Conservation (phyloP, 2,888 invertebrate genomes). For the Pediacus dermestoides region DNA sequence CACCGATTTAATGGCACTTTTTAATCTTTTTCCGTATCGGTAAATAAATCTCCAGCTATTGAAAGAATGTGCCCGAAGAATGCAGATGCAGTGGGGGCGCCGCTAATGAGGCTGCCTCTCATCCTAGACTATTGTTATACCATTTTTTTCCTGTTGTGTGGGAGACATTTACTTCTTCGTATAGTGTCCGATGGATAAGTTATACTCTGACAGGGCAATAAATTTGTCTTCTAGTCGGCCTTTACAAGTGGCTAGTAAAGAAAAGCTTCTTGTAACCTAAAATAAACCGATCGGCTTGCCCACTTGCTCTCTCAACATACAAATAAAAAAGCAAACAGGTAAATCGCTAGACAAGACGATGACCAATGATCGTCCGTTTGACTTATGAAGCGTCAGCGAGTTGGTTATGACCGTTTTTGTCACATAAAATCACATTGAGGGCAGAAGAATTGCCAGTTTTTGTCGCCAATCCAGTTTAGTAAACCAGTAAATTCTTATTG, state of each 20-base stretch:
- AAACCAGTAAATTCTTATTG: constrained; percentile 39
- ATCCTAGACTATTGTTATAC: constrained; percentile 21
- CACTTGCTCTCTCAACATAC: constrained; percentile 5
- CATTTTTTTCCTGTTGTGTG: constrained; percentile 34
- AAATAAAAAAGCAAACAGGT: constrained; percentile 1
- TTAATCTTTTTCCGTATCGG: no score
- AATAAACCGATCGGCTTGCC: constrained; percentile 31
- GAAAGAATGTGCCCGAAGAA: constrained; percentile 19
- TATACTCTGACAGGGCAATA: constrained; percentile 42
- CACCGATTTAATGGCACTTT: no score
- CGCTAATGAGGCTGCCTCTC: constrained; percentile 24
- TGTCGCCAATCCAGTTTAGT: constrained; percentile 39
- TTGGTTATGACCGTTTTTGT: constrained; percentile 40
- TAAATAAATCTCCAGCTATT: no score
- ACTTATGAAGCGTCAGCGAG: constrained; percentile 41
- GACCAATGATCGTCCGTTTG: constrained; percentile 9
- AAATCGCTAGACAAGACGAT: background rate
- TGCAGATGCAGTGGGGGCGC: constrained; percentile 20
- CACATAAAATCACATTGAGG: constrained; percentile 36
- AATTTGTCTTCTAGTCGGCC: constrained; percentile 43
- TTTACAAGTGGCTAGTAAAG: constrained; percentile 36
- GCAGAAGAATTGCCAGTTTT: constrained; percentile 40
- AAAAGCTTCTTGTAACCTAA: constrained; percentile 34
- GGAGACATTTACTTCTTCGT: constrained; percentile 36
- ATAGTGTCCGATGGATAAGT: constrained; percentile 39